A percentile compares a stretch with the other conserved stretches of the same genome.
Evolutionary conservation across 2,797 vertebrate species (phyloP).

Genomic region (Leptoclinus maculatus): DNA sequence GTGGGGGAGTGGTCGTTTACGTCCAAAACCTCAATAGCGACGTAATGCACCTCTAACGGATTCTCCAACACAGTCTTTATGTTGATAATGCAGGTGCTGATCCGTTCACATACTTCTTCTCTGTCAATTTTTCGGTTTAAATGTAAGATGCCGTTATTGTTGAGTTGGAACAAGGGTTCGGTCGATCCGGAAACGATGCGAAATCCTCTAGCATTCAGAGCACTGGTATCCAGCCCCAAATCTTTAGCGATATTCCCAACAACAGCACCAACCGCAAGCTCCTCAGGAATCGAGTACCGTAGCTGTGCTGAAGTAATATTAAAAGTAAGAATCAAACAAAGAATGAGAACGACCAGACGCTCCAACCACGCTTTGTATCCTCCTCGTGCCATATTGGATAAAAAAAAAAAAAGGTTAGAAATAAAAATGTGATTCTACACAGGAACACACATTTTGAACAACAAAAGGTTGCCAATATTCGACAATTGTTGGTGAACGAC

Average conservation of each 20-base stretch:
- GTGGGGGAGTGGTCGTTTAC: slow-evolving; percentile 77
- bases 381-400: slow-evolving; percentile 36
- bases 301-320: slow-evolving; percentile 65
- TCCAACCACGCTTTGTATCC: slow-evolving; percentile 7
- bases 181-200: slow-evolving; percentile 80
- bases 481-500: neutral
- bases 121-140: slow-evolving; percentile 71
- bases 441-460: neutral
- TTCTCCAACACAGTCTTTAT: slow-evolving; percentile 83
- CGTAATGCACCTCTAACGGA: slow-evolving; percentile 84
- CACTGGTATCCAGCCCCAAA: slow-evolving; percentile 75
- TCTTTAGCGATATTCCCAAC: slow-evolving; percentile 86
- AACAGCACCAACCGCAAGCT: slow-evolving; percentile 76
- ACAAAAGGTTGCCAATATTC: neutral
- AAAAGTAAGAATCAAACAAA: slow-evolving; percentile 34
- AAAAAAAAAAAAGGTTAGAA: neutral
- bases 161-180: slow-evolving; percentile 68
- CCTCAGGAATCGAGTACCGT: slow-evolving; percentile 76
- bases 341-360: slow-evolving; percentile 25
- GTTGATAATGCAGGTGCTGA: slow-evolving; percentile 72
- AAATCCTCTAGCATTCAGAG: slow-evolving; percentile 73
- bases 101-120: slow-evolving; percentile 71
- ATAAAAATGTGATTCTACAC: neutral
- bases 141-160: slow-evolving; percentile 64
- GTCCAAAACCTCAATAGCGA: slow-evolving; percentile 80